phyloP scores from a whole-genome alignment of 2,888 invertebrate genomes.

The Epinotia bilunana region DNA sequence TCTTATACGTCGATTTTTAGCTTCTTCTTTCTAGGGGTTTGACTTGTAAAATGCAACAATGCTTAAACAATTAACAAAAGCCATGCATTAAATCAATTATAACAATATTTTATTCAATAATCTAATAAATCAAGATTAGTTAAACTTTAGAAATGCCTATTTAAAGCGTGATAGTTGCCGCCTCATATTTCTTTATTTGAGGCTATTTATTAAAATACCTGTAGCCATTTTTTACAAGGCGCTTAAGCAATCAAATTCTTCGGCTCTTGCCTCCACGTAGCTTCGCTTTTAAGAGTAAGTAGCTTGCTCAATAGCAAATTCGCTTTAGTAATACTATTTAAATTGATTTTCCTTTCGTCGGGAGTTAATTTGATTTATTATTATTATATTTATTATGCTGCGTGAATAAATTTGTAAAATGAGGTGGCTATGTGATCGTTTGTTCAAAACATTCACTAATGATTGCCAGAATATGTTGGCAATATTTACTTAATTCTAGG shows the following conservation, averaged over 20 bases:
- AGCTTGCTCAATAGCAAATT: slow-evolving; percentile 32
- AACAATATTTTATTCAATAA: not conserved
- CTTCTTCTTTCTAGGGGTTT: too few species aligned
- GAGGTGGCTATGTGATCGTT: slow-evolving; percentile 4
- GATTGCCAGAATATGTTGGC: not conserved
- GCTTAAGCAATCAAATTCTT: slow-evolving; percentile 7
- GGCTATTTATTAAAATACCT: not conserved
- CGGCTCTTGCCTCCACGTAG: not conserved
- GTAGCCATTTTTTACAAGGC: not conserved
- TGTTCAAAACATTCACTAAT: not conserved
- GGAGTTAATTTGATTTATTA: slow-evolving; percentile 23
- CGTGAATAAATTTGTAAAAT: slow-evolving; percentile 20
- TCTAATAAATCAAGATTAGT: not conserved
- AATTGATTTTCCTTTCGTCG: slow-evolving; percentile 31
- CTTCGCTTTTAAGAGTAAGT: slow-evolving; percentile 11
- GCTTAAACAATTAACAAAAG: too few species aligned
- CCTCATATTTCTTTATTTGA: not conserved
- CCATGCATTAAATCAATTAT: too few species aligned
- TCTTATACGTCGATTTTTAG: too few species aligned
- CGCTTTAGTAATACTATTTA: slow-evolving; percentile 18
- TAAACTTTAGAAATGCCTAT: too few species aligned
- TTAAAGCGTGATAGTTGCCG: not conserved
- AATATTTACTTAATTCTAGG: not conserved
- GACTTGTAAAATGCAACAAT: too few species aligned
- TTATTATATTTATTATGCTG: slow-evolving; percentile 15